Base-by-base conservation (phyloP, 2,888 invertebrate species). In the Acanthosepion esculentum region DNA sequence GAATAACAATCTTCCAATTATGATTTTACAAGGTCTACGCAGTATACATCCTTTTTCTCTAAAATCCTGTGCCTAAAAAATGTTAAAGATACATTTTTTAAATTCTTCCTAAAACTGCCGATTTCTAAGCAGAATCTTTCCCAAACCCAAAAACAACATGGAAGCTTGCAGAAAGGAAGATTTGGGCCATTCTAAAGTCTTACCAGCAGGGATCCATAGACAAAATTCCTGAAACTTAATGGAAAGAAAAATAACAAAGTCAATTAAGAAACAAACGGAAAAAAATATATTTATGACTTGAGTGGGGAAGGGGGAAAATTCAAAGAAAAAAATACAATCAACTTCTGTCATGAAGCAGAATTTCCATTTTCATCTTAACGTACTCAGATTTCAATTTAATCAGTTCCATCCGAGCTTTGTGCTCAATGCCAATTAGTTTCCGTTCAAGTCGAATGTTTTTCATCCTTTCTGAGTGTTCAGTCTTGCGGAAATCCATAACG, bases 331-430 rank as follows among this genome's bases (percentile, higher is more conserved):
- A 41, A n/a, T 48, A 93, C 48, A 93, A 48, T 93, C 53, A 93
- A n/a, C 93, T 93, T 93, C 53, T 48, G 48, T 93, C 53, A 18
- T 93, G 50, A 48, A 93, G 26, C 50, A 93, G 53, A 29, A 48
- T n/a, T 29, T 93, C 53, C 93, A 93, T 93, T 20, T 93, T 93
- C 48, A 93, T 48, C 29, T 93, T 93, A 12, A 93, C 20, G n/a
- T 93, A 93, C 18, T 93, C 93, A 6, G 93, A 93, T 26, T 93
- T 93, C 50, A 93, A n/a, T 53, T 93, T 93, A 10, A 93, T 93
- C 26, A 93, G 48, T 29, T 53, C 93, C 93, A 93, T 93, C 23
- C 93, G 93, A 15, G 93, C 93, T 48, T 93, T 93, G 93, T 93
- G 93, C 53, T 93, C 93, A 10, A 93, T 18, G 20, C 26, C 53